A percentile compares a stretch with the other conserved stretches of the same genome.
Conservation (phyloP, 2,113 vertebrate genomes). For the Octodon degus region DNA sequence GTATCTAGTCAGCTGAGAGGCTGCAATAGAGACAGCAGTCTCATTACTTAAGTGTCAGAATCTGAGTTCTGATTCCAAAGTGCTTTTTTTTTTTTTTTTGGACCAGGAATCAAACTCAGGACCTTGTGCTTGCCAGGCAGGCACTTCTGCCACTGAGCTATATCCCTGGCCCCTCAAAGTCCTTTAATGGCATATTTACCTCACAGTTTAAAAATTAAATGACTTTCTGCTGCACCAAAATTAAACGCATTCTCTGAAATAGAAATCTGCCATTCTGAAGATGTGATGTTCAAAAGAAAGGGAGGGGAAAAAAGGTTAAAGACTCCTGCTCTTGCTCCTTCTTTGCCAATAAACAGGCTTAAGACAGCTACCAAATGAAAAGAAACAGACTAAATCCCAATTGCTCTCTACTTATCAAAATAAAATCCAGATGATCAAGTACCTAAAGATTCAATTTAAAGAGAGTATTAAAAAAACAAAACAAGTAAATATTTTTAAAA, state of each 20-base stretch:
- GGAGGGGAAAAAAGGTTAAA: neutral
- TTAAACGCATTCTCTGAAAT: constrained; percentile 33
- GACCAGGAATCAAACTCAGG: too few species aligned
- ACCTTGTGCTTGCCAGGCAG: too few species aligned
- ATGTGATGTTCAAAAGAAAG: neutral
- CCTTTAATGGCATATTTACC: constrained; percentile 6
- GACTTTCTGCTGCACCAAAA: constrained; percentile 8
- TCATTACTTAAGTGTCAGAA: neutral
- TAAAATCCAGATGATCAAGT: constrained; percentile 42
- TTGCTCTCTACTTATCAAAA: constrained; percentile 9
- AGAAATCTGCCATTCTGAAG: neutral
- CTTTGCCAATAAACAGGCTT: constrained; percentile 6
- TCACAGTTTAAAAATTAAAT: neutral
- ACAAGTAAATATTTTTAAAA: constrained; percentile 38
- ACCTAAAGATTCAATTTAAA: constrained; percentile 45
- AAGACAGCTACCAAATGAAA: constrained; percentile 24
- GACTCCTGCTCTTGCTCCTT: neutral
- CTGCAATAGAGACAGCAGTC: neutral
- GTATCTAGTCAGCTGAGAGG: neutral
- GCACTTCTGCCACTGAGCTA: too few species aligned
- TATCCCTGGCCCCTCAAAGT: neutral
- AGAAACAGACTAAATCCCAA: constrained; percentile 8
- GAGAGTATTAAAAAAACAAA: constrained; percentile 45
- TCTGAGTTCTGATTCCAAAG: constrained; percentile 6
- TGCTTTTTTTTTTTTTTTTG: too few species aligned